Evolutionary conservation across 2,888 invertebrate species (phyloP).

Genomic region (Unio delphinus): DNA sequence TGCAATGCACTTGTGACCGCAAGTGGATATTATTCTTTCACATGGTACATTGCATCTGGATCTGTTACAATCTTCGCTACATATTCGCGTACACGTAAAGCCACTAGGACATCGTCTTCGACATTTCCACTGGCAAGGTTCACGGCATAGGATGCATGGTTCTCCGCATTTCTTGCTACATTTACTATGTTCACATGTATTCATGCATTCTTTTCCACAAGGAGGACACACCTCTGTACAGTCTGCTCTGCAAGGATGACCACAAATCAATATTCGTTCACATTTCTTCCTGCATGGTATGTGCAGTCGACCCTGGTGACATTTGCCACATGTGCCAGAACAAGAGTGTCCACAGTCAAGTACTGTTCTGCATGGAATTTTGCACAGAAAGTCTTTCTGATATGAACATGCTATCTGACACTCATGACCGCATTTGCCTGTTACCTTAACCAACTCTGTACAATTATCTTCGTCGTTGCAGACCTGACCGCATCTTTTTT

Average conservation of each 20-base stretch:
- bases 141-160: constrained; percentile 63
- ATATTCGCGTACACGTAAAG: constrained; percentile 58
- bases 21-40: constrained; percentile 65
- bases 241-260: constrained; percentile 64
- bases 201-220: constrained; percentile 67
- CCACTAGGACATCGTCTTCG: constrained; percentile 43
- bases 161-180: constrained; percentile 63
- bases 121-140: constrained; percentile 67
- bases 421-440: constrained; percentile 37
- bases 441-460: constrained; percentile 13
- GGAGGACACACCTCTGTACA: constrained; percentile 68
- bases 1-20: constrained; percentile 76
- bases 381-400: constrained; percentile 18
- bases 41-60: constrained; percentile 68
- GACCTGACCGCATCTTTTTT: constrained; percentile 30
- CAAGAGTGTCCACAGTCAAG: constrained; percentile 61
- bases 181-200: constrained; percentile 62
- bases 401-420: constrained; percentile 23
- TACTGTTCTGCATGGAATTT: constrained; percentile 19
- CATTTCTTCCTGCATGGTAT: constrained; percentile 76
- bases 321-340: constrained; percentile 72
- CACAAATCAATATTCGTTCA: constrained; percentile 74
- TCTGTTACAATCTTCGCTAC: constrained; percentile 69
- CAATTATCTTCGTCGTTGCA: constrained; percentile 22
- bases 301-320: constrained; percentile 78